phyloP scores from a whole-genome alignment of 1,140 invertebrate genomes.

The Microvelia longipes region DNA sequence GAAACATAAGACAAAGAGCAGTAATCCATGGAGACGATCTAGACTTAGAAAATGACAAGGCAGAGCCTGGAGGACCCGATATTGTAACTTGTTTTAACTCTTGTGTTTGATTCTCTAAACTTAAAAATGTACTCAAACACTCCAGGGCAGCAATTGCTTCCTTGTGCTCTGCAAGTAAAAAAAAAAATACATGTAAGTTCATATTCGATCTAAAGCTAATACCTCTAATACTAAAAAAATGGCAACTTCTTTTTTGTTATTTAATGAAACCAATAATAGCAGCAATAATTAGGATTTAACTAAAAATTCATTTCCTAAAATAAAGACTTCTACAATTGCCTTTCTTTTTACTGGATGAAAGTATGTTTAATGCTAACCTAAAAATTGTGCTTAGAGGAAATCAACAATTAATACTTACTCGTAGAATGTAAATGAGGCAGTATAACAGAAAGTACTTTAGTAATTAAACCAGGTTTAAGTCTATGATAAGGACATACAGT shows the following conservation, averaged over 20 bases:
- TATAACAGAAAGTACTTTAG: neutral
- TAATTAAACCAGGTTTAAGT: constrained; percentile 6
- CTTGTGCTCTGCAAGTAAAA: neutral
- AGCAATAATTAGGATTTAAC: no score
- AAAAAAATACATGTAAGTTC: neutral
- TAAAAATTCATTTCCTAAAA: no score
- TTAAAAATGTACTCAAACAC: neutral
- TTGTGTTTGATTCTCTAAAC: neutral
- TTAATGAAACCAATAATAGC: no score
- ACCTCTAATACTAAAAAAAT: neutral
- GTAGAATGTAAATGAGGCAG: neutral
- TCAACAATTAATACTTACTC: neutral
- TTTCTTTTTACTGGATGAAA: no score
- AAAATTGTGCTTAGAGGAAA: no score
- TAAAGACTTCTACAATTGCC: no score
- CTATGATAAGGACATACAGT: constrained; percentile 12
- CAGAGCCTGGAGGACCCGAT: neutral
- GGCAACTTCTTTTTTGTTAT: no score
- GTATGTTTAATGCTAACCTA: no score
- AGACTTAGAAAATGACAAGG: neutral
- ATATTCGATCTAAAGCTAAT: neutral
- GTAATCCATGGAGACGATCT: neutral
- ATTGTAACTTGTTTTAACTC: neutral
- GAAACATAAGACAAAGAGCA: neutral
- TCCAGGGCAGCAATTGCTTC: neutral